Evolutionary conservation across 1,140 invertebrate genomes (phyloP).

Genomic region (Gryon sp.): DNA sequence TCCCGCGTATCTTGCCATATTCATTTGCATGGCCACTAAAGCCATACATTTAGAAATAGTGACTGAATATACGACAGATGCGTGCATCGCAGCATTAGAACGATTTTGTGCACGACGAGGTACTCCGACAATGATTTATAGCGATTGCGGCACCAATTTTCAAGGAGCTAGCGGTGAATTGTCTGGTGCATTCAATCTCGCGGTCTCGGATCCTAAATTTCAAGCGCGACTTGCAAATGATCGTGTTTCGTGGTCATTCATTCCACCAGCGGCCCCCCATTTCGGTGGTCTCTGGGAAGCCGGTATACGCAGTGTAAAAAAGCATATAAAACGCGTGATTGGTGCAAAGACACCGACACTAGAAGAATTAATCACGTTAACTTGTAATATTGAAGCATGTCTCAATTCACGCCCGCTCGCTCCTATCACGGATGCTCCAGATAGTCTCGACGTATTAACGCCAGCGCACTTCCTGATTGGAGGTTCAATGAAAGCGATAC

Average conservation of each 20-base stretch:
- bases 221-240: constrained; percentile 1
- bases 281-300: neutral
- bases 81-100: constrained; percentile 1
- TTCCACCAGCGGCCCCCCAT: neutral
- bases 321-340: neutral
- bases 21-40: constrained; percentile 29
- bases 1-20: constrained; percentile 20
- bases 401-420: constrained; percentile 1
- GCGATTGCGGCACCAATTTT: constrained; percentile 23
- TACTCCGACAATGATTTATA: neutral
- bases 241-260: constrained; percentile 1
- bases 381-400: constrained; percentile 8
- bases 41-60: constrained; percentile 7
- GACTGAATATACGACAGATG: constrained; percentile 2
- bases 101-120: constrained; percentile 10
- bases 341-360: constrained; percentile 1
- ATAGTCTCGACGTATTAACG: constrained; percentile 12
- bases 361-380: constrained; percentile 7
- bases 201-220: neutral
- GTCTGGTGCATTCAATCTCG: neutral
- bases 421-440: neutral
- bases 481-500: neutral
- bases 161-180: neutral
- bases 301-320: too few relatives aligned
- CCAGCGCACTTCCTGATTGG: constrained; percentile 39